Evolutionary conservation across 2,797 vertebrate species (phyloP).

Genomic region (Ceryle rudis): DNA sequence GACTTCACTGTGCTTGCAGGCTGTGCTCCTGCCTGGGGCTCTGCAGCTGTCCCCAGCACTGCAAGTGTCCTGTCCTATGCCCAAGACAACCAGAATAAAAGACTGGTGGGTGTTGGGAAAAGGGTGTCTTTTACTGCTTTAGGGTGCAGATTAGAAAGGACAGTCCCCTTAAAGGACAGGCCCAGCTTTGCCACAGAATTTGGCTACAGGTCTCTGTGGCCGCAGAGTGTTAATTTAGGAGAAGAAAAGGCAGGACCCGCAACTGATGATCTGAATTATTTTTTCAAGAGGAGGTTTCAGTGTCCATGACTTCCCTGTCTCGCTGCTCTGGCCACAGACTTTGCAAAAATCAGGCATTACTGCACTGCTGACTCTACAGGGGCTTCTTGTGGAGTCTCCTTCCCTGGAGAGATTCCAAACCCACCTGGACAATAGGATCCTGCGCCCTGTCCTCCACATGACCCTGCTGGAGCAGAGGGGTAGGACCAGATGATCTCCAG

Average conservation of each 20-base stretch:
- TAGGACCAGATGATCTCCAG: background rate
- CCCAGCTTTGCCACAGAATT: background rate
- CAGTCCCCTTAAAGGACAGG: background rate
- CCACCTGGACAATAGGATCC: background rate
- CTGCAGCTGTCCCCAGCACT: background rate
- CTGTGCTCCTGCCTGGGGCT: background rate
- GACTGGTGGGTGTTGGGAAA: background rate
- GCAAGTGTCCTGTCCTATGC: fast-evolving
- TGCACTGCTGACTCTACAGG: fast-evolving
- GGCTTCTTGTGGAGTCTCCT: background rate
- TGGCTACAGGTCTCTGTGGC: background rate
- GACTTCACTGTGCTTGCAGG: background rate
- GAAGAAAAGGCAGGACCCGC: background rate
- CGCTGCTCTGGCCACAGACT: background rate
- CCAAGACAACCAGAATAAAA: background rate
- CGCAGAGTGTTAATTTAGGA: background rate
- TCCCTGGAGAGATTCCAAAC: background rate
- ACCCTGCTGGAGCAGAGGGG: background rate
- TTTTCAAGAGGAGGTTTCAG: background rate
- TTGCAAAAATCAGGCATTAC: background rate
- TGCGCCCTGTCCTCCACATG: background rate
- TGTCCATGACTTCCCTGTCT: background rate
- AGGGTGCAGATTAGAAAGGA: background rate
- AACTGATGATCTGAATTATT: background rate
- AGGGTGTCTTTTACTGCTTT: background rate